Evolutionary conservation across 2,113 vertebrate genomes (phyloP), one percentile per base, ranked within the genome.

Genomic region (Aptenodytes forsteri): DNA sequence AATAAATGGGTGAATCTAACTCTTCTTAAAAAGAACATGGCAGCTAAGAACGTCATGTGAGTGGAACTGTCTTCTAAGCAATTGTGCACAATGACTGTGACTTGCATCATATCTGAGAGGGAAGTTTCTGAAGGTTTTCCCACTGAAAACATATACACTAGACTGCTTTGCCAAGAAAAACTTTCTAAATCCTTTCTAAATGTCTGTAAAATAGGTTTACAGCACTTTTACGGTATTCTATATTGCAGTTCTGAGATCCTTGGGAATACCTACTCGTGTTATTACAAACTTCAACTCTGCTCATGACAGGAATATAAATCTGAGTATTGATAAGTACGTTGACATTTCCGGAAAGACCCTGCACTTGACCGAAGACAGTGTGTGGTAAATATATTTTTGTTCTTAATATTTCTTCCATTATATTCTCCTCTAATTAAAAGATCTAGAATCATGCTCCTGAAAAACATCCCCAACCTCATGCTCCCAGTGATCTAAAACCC

Each of bases 271-370:
- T 54, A 96, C 96, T 47, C 96, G 95, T 78, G 94, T 97, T 52
- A 91, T 96, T 81, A 96, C 96, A 56, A 97, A 97, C 80, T 98
- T 97, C 91, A 97, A 98, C 56, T 98, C 97, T 87, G 96, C 97
- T 34, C 97, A 98, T 10, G 97, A 98, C 81, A 96, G 23, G 21
- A 96, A 97, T 34, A 76, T 87, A 29, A 97, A 94, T 62, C 83
- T 97, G 81, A 97, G 95, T 49, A 56, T 97, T 73, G 97, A 97
- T 44, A 96, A 98, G 58, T 97, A 97, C 65, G 34, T 97, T 66
- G 97, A 98, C 7, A 10, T n/a, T 40, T 97, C 96, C 6, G 97
- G 97, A 70, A 97, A 97, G 67, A 95, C 42, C 9, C 38, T 97
- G 69, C 1, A 84, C 61, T 84, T 96, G 80, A 94, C 30, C 64